phyloP scores from a whole-genome alignment of 1,140 invertebrate species.

The Battus philenor region DNA sequence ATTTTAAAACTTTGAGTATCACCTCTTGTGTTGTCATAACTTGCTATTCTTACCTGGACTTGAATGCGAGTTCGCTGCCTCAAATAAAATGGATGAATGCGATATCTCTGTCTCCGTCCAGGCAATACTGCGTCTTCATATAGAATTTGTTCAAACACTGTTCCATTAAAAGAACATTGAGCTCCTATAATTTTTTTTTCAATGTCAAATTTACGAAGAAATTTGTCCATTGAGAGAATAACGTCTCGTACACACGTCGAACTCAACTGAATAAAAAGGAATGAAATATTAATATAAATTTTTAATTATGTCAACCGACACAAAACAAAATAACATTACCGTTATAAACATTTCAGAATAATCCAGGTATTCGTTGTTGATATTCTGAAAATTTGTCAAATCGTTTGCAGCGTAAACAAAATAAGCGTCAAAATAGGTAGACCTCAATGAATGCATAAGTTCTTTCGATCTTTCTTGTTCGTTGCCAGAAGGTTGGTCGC shows the following conservation, averaged over 20 bases:
- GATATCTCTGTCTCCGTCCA: conserved; percentile 46
- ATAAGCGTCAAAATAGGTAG: conserved; percentile 60
- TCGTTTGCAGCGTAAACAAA: conserved; percentile 59
- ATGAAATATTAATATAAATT: background rate
- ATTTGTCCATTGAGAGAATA: conserved; percentile 40
- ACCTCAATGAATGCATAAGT: conserved; percentile 53
- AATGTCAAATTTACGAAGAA: conserved; percentile 48
- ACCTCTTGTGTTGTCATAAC: too few species aligned
- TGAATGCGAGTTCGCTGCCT: conserved; percentile 40
- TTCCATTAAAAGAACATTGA: conserved; percentile 54
- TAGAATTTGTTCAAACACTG: conserved; percentile 39
- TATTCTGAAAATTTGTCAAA: conserved; percentile 47
- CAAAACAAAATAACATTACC: conserved; percentile 34
- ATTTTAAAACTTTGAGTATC: too few species aligned
- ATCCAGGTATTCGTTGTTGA: conserved; percentile 60
- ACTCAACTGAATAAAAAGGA: conserved; percentile 33
- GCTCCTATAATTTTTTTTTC: conserved; percentile 54
- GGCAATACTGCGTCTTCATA: conserved; percentile 65
- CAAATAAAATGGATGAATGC: conserved; percentile 68
- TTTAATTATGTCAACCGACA: background rate
- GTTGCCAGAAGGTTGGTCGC: conserved; percentile 41
- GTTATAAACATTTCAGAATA: conserved; percentile 62
- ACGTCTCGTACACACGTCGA: conserved; percentile 45
- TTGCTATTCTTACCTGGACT: conserved; percentile 44
- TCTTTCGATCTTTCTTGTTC: conserved; percentile 52